A percentile compares a stretch with the other conserved stretches of the same genome.
Evolutionary conservation across 2,888 invertebrate genomes (phyloP).

Genomic region (Seira musarum): DNA sequence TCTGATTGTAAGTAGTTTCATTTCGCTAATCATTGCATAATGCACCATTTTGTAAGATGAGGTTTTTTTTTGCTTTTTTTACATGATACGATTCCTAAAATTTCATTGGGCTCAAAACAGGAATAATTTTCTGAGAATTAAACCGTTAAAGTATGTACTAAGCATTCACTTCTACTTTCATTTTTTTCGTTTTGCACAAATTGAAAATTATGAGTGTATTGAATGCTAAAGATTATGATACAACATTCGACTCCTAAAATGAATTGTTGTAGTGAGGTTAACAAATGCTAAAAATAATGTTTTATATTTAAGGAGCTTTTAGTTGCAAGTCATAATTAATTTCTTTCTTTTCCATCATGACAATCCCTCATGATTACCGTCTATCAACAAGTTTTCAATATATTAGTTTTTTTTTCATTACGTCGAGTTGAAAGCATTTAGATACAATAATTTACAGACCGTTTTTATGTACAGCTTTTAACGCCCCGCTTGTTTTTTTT

Average conservation of each 20-base stretch:
- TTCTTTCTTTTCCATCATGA: neutral
- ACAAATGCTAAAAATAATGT: neutral
- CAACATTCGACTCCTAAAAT: no score
- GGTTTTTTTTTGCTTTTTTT: no score
- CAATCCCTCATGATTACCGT: neutral
- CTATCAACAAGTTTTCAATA: neutral
- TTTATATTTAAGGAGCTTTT: neutral
- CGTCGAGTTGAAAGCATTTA: constrained; percentile 58
- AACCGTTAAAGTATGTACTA: no score
- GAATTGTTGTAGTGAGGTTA: no score
- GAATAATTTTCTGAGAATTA: no score
- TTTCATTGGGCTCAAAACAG: no score
- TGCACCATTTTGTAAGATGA: neutral
- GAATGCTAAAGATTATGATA: no score
- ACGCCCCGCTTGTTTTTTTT: constrained; percentile 8
- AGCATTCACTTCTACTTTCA: no score
- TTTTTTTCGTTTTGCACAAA: no score
- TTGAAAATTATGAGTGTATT: no score
- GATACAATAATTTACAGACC: constrained; percentile 57
- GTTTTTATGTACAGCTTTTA: constrained; percentile 20
- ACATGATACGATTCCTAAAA: no score
- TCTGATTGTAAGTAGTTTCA: neutral
- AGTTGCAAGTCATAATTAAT: constrained; percentile 15
- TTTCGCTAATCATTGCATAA: neutral
- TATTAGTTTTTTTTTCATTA: constrained; percentile 35